These are phyloP conservation scores for Pachypsylla venusta DNA, from an alignment of 1,140 invertebrate genomes.

Conservation along the genomic window DNA sequence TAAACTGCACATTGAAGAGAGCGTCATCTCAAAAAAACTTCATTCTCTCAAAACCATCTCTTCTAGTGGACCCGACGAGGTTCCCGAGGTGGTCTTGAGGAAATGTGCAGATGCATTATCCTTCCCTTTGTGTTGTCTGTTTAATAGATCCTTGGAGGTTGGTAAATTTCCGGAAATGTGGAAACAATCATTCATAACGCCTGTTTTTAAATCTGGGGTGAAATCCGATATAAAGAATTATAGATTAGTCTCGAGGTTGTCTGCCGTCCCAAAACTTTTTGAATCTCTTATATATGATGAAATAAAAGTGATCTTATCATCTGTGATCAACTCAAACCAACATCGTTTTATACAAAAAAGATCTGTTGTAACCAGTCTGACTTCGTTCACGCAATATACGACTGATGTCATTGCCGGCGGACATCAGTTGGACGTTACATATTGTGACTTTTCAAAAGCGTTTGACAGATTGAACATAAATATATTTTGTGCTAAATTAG, in stretches of 20 bases:
- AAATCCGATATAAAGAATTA: conserved; percentile 17
- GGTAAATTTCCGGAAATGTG: neutral
- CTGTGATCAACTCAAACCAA: conserved; percentile 7
- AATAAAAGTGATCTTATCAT: neutral
- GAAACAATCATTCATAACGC: conserved; percentile 16
- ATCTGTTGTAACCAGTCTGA: conserved; percentile 14
- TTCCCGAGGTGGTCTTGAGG: neutral
- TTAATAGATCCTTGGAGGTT: neutral
- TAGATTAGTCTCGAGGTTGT: conserved; percentile 18
- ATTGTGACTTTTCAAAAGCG: conserved; percentile 16
- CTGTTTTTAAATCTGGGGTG: conserved; percentile 17
- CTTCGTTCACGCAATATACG: neutral
- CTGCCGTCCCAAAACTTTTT: conserved; percentile 18
- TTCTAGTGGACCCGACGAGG: neutral
- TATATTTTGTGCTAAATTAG: conserved; percentile 2
- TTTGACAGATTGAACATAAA: conserved; percentile 11
- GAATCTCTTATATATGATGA: conserved; percentile 4
- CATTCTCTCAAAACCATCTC: neutral
- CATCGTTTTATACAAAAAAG: conserved; percentile 11
- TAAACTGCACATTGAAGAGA: too few species aligned
- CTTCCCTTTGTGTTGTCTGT: neutral
- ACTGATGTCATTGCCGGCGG: neutral
- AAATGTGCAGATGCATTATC: neutral
- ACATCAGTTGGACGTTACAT: conserved; percentile 11
- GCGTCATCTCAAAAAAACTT: too few species aligned